Base-by-base conservation (phyloP, 37 sponge, comb jelly and placozoan species). In the Spongilla lacustris region DNA sequence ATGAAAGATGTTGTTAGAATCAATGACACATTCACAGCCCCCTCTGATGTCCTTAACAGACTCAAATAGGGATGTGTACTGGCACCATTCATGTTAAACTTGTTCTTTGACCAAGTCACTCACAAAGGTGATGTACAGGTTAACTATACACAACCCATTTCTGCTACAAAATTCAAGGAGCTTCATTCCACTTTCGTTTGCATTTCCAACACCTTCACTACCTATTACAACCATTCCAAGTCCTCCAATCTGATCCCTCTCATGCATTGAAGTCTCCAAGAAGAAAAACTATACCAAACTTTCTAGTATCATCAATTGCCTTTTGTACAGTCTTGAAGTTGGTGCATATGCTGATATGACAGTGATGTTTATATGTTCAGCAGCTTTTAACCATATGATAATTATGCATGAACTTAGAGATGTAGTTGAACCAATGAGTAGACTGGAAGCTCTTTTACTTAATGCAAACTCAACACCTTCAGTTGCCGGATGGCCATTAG, bases 41-140 rank as follows among this genome's bases (percentile, higher is more conserved):
- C 24, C 31, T 72, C 75, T 83, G 84, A 75, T n/a, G 83, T 81
- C 38, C 36, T 21, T 41, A 89, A 89, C 84, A 80, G 89, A 23
- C 58, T 89, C 74, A 84, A 81, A 37, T 85, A 89, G 38, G 80
- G 85, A 5, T 84, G 85, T 84, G 46, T 66, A 23, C 50, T 84
- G 46, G 78, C 78, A 68, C 81, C 67, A 26, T 35, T 75, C 27
- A 69, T 87, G 50, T 87, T 81, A 48, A 87, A 83, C 83, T 78
- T 89, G 10, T 89, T 84, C 81, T 84, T 84, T 23, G 79, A 50
- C 58, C 58, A 58, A 58, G 58, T 58, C 58, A 58, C 58, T 58
- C 58, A 58, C 58, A 58, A 41, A 6, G 6, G 41, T 41, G 41
- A 41, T 41, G 58, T 58, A 58, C 58, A 58, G 58, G 58, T 58